Conservation (phyloP, 2,113 vertebrate genomes). For the Puffinus mauretanicus region DNA sequence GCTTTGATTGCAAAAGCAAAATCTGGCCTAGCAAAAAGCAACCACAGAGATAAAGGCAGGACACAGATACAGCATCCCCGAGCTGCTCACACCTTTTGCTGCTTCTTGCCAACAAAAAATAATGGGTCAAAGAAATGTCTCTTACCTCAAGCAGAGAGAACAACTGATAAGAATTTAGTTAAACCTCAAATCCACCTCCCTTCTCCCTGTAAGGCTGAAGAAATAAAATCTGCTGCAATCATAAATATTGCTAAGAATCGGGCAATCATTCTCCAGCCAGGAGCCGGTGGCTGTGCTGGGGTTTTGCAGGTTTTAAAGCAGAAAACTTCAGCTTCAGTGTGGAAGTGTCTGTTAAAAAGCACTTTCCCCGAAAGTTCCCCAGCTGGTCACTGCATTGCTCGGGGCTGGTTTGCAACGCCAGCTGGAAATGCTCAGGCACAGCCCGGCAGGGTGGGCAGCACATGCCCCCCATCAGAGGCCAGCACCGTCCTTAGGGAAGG, state of each 20-base stretch:
- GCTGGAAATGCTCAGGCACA: background rate
- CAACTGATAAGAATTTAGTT: background rate
- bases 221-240: background rate
- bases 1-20: constrained; percentile 20
- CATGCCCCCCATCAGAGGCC: background rate
- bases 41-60: background rate
- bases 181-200: background rate
- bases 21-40: background rate
- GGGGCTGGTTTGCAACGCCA: background rate
- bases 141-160: background rate
- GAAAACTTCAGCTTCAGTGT: background rate
- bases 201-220: background rate
- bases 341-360: background rate
- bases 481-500: background rate
- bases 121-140: background rate
- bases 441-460: background rate
- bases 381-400: background rate
- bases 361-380: background rate
- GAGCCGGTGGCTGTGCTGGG: background rate
- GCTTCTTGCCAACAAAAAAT: background rate
- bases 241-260: background rate
- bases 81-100: background rate
- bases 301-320: background rate
- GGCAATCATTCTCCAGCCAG: background rate
- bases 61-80: background rate